These are phyloP conservation scores for Hylaeus volcanicus DNA, from an alignment of 1,140 invertebrate genomes.

Conservation along the genomic window DNA sequence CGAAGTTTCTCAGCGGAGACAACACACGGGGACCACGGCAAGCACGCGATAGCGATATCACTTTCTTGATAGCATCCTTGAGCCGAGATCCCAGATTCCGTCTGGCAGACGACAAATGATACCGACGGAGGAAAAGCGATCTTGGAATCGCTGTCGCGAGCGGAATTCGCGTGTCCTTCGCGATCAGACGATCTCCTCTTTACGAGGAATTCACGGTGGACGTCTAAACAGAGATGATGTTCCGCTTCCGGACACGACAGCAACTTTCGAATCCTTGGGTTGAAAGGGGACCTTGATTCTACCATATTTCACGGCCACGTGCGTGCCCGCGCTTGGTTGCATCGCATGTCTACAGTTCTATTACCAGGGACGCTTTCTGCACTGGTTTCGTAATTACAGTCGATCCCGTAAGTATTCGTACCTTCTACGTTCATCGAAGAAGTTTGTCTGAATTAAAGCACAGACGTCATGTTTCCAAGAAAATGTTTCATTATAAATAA, in stretches of 20 bases:
- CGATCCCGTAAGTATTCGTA: no score
- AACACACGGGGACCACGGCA: slow-evolving; percentile 19
- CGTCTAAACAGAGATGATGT: neutral
- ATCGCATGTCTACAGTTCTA: neutral
- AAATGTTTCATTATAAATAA: no score
- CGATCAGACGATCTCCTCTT: slow-evolving; percentile 31
- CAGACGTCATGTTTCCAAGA: no score
- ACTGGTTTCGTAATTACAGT: no score
- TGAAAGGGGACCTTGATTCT: slow-evolving; percentile 18
- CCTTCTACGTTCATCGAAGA: no score
- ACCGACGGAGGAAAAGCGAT: slow-evolving; percentile 45
- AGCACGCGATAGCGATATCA: neutral
- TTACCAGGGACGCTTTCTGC: no score
- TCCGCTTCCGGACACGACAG: slow-evolving; percentile 43
- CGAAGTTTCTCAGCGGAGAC: neutral
- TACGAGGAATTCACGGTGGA: neutral
- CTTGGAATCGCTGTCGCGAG: neutral
- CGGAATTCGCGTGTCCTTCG: slow-evolving; percentile 30
- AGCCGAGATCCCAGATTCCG: slow-evolving; percentile 38
- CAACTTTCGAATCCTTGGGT: slow-evolving; percentile 31
- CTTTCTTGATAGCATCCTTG: slow-evolving; percentile 37
- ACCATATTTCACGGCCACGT: neutral
- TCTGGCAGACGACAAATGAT: slow-evolving; percentile 31
- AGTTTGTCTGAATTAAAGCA: no score
- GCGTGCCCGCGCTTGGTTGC: no score